These are phyloP conservation scores for Nyctalus aviator DNA, from an alignment of 2,797 vertebrate genomes.

Conservation along the genomic window DNA sequence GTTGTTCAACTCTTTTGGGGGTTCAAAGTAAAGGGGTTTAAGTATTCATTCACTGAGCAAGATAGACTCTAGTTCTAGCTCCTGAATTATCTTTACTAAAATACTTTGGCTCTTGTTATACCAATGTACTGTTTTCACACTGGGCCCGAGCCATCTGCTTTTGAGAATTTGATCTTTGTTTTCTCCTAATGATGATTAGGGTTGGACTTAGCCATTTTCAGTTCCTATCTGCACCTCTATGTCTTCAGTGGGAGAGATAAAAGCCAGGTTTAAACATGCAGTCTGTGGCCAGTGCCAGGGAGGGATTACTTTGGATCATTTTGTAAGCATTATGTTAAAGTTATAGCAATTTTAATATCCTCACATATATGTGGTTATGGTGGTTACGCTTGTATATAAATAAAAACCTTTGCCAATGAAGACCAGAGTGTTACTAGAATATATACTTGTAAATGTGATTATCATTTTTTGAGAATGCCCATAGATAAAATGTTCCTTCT, in stretches of 20 bases:
- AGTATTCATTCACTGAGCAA: background rate
- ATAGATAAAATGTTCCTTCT: background rate
- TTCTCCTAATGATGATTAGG: constrained; percentile 31
- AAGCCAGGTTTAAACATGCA: background rate
- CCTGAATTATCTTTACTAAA: constrained; percentile 22
- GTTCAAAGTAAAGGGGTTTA: constrained; percentile 1
- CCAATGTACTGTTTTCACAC: background rate
- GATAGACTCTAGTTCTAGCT: background rate
- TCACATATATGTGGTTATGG: background rate
- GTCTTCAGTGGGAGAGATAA: background rate
- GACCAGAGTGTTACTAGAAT: background rate
- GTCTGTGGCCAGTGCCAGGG: constrained; percentile 3
- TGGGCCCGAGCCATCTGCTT: constrained; percentile 22
- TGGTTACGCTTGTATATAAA: constrained; percentile 48
- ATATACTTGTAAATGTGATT: constrained; percentile 18
- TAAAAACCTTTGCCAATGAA: background rate
- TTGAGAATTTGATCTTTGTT: constrained; percentile 42
- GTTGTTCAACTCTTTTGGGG: background rate
- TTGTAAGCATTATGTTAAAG: constrained; percentile 26
- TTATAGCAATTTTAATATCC: constrained; percentile 33
- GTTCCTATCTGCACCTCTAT: background rate
- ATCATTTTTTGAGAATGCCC: background rate
- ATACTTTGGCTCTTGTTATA: background rate
- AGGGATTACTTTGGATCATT: background rate
- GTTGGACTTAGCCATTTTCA: background rate